Evolutionary conservation across 2,888 invertebrate species (phyloP), one percentile per base, ranked within the genome.

Genomic region (Rhingia rostrata): DNA sequence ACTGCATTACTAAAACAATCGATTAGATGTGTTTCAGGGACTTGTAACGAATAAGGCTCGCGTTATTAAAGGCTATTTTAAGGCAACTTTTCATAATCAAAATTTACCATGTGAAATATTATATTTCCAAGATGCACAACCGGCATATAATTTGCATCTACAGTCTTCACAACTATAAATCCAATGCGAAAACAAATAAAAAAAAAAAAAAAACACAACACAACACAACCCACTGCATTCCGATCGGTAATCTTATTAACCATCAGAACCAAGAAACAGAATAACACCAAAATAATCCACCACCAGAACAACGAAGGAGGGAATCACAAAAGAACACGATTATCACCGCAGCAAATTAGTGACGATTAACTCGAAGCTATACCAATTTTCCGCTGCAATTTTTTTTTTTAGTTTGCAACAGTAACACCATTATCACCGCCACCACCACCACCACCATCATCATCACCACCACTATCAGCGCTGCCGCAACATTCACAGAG

Each of bases 321-420:
- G 54, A 66, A 79, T 64, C 72, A 84, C 64, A 84, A 80, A 79
- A 70, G 64, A 84, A 80, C 74, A 84, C 60, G 79, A 84, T 75
- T 79, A 84, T 79, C 74, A 84, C 79, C 70, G 74, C 66, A 80
- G 70, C 70, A 79, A 84, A 79, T 84, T 79, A 84, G 84, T 75
- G 74, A 80, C 70, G 79, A 84, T 80, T 79, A 66, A 84, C 79
- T 84, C 60, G 60, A 64, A 79, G 74, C 70, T 80, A 70, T 70
- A 84, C 61, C 70, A 79, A 84, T 79, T 86, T 86, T 60, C 81
- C 67, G 51, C 49, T 69, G 70, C 67, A 85, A 58, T 84, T 70
- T 73, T 14, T 79, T 54, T 69, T 49, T 49, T 47, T 69, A 43
- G 9, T 47, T 72, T 58, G 35, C 47, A 72, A 37, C 22, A 51